Conservation (phyloP, 64 coral and sea anemone genomes). For the Montipora efflorescens region DNA sequence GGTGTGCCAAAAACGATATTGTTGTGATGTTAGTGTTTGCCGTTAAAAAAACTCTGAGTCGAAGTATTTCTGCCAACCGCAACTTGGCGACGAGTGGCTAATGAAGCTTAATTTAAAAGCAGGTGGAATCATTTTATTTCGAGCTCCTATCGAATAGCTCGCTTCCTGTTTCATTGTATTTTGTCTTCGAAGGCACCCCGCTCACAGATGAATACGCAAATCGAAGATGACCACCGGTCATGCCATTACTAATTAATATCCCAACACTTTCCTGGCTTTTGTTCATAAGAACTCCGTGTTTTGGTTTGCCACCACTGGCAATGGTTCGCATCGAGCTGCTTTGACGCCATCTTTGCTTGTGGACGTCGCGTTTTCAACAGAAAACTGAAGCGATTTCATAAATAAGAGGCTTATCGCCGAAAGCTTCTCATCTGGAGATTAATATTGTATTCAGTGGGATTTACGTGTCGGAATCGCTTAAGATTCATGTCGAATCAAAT, state of each 20-base stretch:
- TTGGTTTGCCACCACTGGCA: background rate
- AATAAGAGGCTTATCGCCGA: slow-evolving; percentile 13
- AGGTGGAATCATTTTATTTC: slow-evolving; percentile 26
- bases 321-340: background rate
- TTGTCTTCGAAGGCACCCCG: background rate
- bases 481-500: slow-evolving; percentile 5
- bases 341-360: slow-evolving; percentile 27
- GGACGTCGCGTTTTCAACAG: background rate
- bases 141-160: background rate
- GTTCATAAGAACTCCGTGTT: background rate
- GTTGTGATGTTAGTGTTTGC: background rate
- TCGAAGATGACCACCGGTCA: slow-evolving; percentile 22
- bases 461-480: background rate
- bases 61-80: background rate
- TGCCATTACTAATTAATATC: slow-evolving; percentile 50
- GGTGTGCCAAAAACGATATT: background rate
- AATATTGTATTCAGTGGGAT: background rate
- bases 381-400: background rate
- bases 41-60: background rate
- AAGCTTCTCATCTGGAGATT: slow-evolving; percentile 17
- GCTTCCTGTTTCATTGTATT: slow-evolving; percentile 45
- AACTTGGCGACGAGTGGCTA: background rate
- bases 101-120: background rate
- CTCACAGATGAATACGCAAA: background rate
- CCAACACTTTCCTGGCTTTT: background rate